Percentiles rank a stretch among this genome's conserved stretches.
Conservation (phyloP, 1,140 invertebrate genomes). For the Drosophila neocordata region DNA sequence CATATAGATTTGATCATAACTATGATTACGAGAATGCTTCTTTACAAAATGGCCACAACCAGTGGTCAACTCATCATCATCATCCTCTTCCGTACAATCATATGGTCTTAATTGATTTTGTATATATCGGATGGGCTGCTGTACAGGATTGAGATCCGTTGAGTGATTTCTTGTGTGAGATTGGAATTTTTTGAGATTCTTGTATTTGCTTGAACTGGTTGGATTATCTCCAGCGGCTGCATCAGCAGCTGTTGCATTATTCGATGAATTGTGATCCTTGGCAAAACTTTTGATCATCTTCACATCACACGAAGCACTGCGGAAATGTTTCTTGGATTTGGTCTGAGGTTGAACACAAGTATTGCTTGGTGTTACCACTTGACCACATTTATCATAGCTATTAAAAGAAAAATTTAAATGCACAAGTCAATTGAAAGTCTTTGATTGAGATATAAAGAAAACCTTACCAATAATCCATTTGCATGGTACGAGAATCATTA, state of each 20-base stretch:
- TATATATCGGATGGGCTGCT: slow-evolving; percentile 78
- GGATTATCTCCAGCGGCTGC: slow-evolving; percentile 33
- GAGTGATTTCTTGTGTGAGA: slow-evolving; percentile 83
- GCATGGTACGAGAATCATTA: slow-evolving; percentile 86
- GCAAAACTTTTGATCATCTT: slow-evolving; percentile 82
- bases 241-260: slow-evolving; percentile 27
- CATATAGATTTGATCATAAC: slow-evolving; percentile 82
- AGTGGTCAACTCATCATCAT: slow-evolving; percentile 75
- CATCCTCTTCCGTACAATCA: slow-evolving; percentile 70
- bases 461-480: slow-evolving; percentile 84
- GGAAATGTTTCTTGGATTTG: slow-evolving; percentile 81
- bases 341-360: slow-evolving; percentile 66
- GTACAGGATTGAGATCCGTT: slow-evolving; percentile 71
- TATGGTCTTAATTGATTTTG: slow-evolving; percentile 77
- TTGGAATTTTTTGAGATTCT: slow-evolving; percentile 77
- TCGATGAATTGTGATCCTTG: slow-evolving; percentile 68
- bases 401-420: background rate
- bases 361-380: slow-evolving; percentile 47
- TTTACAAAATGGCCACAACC: slow-evolving; percentile 80
- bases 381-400: slow-evolving; percentile 80
- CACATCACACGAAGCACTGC: slow-evolving; percentile 80
- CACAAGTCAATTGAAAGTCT: too few species aligned
- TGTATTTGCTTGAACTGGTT: slow-evolving; percentile 57
- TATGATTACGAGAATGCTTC: slow-evolving; percentile 81
- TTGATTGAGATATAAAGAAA: background rate